Conservation (phyloP, 2,888 invertebrate genomes). For the Amiota minor region DNA sequence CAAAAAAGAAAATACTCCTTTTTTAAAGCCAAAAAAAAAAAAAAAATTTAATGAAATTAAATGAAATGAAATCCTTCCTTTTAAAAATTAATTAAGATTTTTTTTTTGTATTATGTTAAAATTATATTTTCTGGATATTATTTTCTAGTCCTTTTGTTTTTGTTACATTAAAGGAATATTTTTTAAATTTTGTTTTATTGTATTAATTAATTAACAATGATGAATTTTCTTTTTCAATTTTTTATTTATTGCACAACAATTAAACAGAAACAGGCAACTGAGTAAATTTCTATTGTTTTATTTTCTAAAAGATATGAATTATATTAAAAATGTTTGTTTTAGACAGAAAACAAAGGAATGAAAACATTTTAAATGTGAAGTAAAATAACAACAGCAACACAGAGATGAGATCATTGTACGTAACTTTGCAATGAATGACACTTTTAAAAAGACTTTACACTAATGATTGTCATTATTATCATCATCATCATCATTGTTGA, state of each 20-base stretch:
- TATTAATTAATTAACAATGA: constrained; percentile 8
- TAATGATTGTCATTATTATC: neutral
- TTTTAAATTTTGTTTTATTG: neutral
- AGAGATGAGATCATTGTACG: no score
- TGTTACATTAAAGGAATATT: neutral
- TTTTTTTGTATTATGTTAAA: constrained; percentile 22
- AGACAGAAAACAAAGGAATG: no score
- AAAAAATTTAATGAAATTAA: neutral
- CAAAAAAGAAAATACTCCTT: neutral
- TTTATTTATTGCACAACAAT: neutral
- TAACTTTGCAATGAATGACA: no score
- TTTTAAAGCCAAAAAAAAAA: constrained; percentile 9
- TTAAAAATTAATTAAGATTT: neutral
- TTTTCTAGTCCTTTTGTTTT: constrained; percentile 15
- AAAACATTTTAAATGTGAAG: no score
- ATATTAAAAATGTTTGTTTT: no score
- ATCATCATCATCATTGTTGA: neutral
- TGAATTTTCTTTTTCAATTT: constrained; percentile 9
- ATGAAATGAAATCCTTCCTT: constrained; percentile 4
- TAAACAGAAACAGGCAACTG: no score
- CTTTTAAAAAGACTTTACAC: neutral
- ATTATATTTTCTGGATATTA: constrained; percentile 3
- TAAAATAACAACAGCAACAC: no score
- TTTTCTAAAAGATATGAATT: no score
- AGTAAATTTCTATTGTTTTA: no score